These are phyloP conservation scores for Pollimyrus isidori DNA, from an alignment of 2,113 vertebrate species.

Conservation along the genomic window DNA sequence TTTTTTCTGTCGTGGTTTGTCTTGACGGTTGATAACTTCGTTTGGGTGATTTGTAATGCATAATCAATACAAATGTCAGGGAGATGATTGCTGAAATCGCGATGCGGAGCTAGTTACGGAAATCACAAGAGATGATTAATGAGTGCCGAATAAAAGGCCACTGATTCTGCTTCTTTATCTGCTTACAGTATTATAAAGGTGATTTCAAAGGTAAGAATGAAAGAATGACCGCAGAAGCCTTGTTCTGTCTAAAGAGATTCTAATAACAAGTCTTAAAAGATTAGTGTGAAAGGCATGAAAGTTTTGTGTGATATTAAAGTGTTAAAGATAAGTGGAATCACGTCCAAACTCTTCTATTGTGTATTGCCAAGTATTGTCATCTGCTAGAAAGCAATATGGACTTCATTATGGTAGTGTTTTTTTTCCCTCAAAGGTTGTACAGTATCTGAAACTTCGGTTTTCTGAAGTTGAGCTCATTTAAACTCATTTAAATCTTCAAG, in stretches of 20 bases:
- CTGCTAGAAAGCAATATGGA: neutral
- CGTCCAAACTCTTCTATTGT: neutral
- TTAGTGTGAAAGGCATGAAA: neutral
- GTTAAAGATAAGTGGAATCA: neutral
- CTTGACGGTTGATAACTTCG: neutral
- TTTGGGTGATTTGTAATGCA: neutral
- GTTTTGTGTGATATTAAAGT: neutral
- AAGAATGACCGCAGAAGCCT: neutral
- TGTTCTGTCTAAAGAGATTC: neutral
- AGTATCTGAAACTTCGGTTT: neutral
- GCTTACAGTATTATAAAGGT: neutral
- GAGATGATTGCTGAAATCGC: neutral
- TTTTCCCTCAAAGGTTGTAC: neutral
- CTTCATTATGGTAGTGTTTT: constrained; percentile 15
- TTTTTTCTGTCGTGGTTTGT: neutral
- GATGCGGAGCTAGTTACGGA: neutral
- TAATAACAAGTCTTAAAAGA: neutral
- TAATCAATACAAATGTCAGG: neutral
- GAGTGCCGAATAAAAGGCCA: neutral
- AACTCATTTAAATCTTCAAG: neutral
- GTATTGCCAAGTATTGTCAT: neutral
- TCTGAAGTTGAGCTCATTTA: neutral
- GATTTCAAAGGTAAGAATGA: neutral
- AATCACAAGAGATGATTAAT: neutral
- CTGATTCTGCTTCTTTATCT: neutral